Evolutionary conservation across 2,113 vertebrate species (phyloP), one percentile per base, ranked within the genome.

Genomic region (Blennius ocellaris): DNA sequence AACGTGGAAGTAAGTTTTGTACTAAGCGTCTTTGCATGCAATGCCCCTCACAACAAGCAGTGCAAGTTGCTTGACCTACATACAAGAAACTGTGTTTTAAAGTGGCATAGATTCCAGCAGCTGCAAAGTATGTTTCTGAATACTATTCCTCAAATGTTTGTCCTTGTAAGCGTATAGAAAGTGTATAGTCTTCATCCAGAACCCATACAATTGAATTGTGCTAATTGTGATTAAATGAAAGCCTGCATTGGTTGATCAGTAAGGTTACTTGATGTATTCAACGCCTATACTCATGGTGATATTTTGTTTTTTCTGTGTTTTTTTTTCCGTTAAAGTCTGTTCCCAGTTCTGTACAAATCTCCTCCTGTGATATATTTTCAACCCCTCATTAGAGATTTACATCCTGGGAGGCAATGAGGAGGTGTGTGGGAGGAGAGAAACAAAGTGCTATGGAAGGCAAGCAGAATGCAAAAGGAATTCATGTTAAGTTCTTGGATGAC

Each of bases 341-440:
- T 44, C 38, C 21, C 16, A 40, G 58, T 52, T 71, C 63, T 77
- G 36, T 54, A 44, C 63, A 69, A 11, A 62, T 72, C 51, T 59
- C 43, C 44, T 58, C 17, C 57, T 51, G 44, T 60, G 69, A 73
- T 76, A 49, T 36, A 52, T 73, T 58, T 59, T 14, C 72, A 74
- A 30, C 44, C 40, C 14, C 56, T 85, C 72, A 73, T 87, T 80
- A 77, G 56, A 74, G 65, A 49, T 21, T 14, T 71, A 57, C 60
- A 17, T 76, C 68, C 45, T 58, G 49, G 53, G 53, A 73, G 39
- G 30, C 74, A 60, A 85, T 66, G 69, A 80, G 62, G 68, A 40
- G 30, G 8, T 73, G 64, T 57, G 71, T 81, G 62, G 83, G 75
- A 68, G 83, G 71, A 77, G 45, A 79, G 41, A 21, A 38, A 66